Evolutionary conservation across 2,797 vertebrate species (phyloP).

Genomic region (Anguilla obscura): DNA sequence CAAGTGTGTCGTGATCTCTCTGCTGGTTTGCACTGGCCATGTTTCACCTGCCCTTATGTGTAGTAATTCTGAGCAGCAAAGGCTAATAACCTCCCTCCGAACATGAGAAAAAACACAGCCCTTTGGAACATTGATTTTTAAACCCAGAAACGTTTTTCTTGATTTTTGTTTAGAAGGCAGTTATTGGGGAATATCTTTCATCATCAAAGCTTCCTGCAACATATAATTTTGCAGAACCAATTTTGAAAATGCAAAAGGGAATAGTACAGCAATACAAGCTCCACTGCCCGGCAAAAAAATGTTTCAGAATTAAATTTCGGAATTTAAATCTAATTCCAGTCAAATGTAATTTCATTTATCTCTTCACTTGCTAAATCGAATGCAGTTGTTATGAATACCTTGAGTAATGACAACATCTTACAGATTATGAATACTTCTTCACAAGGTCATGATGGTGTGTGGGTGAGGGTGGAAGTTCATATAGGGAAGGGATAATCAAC

Average conservation of each 20-base stretch:
- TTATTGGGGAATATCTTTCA: not conserved
- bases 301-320: not conserved
- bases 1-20: not conserved
- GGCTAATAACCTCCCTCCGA: conserved; percentile 26
- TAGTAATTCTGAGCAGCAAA: not conserved
- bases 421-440: not conserved
- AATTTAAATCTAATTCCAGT: not conserved
- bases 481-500: not conserved
- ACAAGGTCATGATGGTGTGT: not conserved
- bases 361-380: not conserved
- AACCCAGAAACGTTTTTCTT: not conserved
- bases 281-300: not conserved
- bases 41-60: not conserved
- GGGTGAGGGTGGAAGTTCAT: not conserved
- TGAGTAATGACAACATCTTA: conserved; percentile 11
- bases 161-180: not conserved
- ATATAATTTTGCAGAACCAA: not conserved
- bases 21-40: not conserved
- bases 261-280: not conserved
- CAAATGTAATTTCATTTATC: too few species aligned
- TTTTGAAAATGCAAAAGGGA: not conserved
- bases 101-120: conserved; percentile 36
- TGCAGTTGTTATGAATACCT: not conserved
- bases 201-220: not conserved
- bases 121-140: not conserved